Evolutionary conservation across 92 coral and sea anemone species (phyloP).

Genomic region (Montipora capitata): DNA sequence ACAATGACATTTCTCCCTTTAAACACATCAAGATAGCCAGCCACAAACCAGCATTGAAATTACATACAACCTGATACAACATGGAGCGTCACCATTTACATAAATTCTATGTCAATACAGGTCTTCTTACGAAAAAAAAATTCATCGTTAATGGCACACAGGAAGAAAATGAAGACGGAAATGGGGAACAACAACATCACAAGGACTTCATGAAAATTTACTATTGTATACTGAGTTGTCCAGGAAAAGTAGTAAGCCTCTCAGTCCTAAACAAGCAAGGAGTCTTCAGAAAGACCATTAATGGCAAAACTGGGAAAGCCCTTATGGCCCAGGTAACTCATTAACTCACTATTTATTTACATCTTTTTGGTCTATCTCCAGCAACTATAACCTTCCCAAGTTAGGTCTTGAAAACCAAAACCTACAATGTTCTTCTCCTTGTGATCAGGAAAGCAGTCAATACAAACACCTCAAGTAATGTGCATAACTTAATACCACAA

Average conservation of each 20-base stretch:
- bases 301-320: background rate
- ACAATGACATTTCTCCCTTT: background rate
- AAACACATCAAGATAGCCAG: background rate
- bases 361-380: background rate
- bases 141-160: background rate
- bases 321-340: background rate
- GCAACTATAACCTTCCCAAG: background rate
- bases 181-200: background rate
- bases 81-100: background rate
- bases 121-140: background rate
- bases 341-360: background rate
- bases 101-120: background rate
- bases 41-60: background rate
- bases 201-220: background rate
- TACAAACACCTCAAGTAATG: background rate
- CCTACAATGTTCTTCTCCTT: background rate
- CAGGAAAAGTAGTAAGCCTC: slow-evolving; percentile 1
- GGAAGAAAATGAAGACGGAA: background rate
- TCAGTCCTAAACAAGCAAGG: background rate
- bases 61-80: background rate
- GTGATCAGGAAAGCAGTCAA: background rate
- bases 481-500: background rate
- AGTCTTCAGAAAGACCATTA: background rate
- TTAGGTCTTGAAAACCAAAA: background rate
- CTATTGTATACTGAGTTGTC: background rate